Conservation (phyloP, 2,113 vertebrate species). For the Columbina picui region DNA sequence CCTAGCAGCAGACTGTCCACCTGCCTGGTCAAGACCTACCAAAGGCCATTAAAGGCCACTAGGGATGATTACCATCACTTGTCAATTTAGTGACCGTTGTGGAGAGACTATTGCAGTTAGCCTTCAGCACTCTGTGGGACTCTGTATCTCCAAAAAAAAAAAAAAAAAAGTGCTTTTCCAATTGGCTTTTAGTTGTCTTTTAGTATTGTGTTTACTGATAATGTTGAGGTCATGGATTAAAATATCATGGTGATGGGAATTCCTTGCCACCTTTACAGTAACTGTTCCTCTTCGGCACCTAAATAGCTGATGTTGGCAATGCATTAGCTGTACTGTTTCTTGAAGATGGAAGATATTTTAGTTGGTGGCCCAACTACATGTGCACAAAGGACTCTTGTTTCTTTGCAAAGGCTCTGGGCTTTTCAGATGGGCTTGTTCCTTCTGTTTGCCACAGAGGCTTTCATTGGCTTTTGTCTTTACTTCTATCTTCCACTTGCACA, state of each 20-base stretch:
- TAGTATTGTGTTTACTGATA: background rate
- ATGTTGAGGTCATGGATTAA: background rate
- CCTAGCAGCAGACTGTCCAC: background rate
- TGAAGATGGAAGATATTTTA: background rate
- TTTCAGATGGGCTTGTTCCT: background rate
- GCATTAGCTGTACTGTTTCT: background rate
- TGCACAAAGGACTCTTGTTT: background rate
- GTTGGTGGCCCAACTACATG: background rate
- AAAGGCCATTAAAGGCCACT: background rate
- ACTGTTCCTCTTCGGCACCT: background rate
- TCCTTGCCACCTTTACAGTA: background rate
- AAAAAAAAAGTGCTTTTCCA: background rate
- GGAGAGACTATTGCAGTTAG: background rate
- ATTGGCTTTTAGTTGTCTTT: background rate
- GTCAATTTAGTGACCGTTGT: background rate
- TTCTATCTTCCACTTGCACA: background rate
- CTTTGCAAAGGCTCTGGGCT: background rate
- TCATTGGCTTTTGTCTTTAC: background rate
- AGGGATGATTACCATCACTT: background rate
- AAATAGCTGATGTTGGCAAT: background rate
- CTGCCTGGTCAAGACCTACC: background rate
- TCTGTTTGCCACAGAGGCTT: background rate
- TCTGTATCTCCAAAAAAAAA: background rate
- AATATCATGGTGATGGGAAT: background rate
- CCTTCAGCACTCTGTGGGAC: background rate